These are phyloP conservation scores for Cetonia aurata DNA, from an alignment of 2,888 invertebrate genomes.

Conservation along the genomic window DNA sequence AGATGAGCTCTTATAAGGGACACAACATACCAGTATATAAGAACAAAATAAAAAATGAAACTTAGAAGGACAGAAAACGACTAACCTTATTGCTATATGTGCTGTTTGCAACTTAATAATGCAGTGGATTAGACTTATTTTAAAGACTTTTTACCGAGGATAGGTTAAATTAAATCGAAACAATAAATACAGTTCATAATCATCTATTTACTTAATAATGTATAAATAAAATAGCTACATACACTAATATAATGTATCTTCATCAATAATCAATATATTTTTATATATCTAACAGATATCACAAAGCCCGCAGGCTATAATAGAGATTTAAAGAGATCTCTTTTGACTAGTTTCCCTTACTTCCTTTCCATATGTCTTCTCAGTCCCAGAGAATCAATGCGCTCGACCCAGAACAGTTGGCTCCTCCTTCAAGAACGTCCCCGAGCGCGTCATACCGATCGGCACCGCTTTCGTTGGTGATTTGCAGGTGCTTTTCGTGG, in stretches of 20 bases:
- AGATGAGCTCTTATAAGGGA: too few relatives aligned
- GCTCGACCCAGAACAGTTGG: slow-evolving; percentile 70
- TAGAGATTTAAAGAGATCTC: slow-evolving; percentile 42
- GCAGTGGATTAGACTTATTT: too few relatives aligned
- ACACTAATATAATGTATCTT: slow-evolving; percentile 46
- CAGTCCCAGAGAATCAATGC: slow-evolving; percentile 41
- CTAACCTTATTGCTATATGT: too few relatives aligned
- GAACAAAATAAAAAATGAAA: too few relatives aligned
- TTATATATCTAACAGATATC: slow-evolving; percentile 46
- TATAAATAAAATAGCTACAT: slow-evolving; percentile 42
- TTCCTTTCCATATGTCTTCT: neutral
- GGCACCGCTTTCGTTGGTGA: slow-evolving; percentile 45
- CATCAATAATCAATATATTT: slow-evolving; percentile 39
- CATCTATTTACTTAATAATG: slow-evolving; percentile 30
- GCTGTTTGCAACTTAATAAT: too few relatives aligned
- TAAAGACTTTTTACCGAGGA: too few relatives aligned
- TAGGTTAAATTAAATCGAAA: neutral
- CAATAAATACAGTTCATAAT: slow-evolving; percentile 21
- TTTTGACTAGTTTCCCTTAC: slow-evolving; percentile 31
- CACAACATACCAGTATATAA: too few relatives aligned
- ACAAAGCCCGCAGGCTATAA: slow-evolving; percentile 46
- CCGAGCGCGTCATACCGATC: slow-evolving; percentile 72
- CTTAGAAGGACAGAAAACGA: too few relatives aligned
- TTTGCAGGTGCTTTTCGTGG: slow-evolving; percentile 43
- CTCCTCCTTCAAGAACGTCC: slow-evolving; percentile 82